A percentile compares a stretch with the other conserved stretches of the same genome.
Evolutionary conservation across 2,797 vertebrate genomes (phyloP).

Genomic region (Hydrolagus colliei): DNA sequence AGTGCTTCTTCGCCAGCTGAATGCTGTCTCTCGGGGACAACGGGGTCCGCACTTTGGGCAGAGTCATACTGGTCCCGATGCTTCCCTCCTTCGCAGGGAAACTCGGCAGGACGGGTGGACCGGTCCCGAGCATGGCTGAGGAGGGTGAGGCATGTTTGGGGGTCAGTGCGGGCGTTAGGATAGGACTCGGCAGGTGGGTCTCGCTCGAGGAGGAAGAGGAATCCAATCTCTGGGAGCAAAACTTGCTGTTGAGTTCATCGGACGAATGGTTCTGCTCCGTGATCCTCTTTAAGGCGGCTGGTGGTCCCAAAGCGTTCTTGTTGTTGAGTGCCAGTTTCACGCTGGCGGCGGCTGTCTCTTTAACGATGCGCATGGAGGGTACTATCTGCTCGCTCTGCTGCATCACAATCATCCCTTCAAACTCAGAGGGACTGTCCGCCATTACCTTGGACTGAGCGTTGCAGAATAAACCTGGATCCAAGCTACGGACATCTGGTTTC

Average conservation of each 20-base stretch:
- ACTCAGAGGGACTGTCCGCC: constrained; percentile 27
- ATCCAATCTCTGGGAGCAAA: constrained; percentile 56
- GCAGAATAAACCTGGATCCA: constrained; percentile 26
- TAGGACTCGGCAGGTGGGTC: constrained; percentile 44
- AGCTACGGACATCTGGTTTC: constrained; percentile 36
- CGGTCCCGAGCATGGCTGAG: constrained; percentile 39
- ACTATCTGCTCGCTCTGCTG: constrained; percentile 33
- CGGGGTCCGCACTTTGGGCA: constrained; percentile 75
- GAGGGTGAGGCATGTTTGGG: constrained; percentile 49
- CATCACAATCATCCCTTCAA: constrained; percentile 31
- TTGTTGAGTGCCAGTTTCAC: constrained; percentile 37
- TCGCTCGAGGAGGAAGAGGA: constrained; percentile 68
- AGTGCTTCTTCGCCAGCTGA: constrained; percentile 79
- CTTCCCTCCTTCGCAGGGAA: constrained; percentile 46
- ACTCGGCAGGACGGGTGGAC: constrained; percentile 44
- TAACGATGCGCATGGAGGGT: constrained; percentile 29
- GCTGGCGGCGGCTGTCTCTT: constrained; percentile 38
- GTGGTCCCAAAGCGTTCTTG: constrained; percentile 14
- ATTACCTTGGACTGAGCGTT: accelerated
- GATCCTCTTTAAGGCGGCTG: constrained; percentile 37
- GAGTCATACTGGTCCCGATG: constrained; percentile 72
- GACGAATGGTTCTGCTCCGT: constrained; percentile 56
- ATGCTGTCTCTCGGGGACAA: constrained; percentile 72
- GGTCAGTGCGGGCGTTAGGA: constrained; percentile 40
- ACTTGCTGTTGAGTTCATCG: constrained; percentile 62